Percentiles rank a stretch among this genome's conserved stretches.
Conservation (phyloP, 2,797 vertebrate genomes). For the Enteromius viviparus region DNA sequence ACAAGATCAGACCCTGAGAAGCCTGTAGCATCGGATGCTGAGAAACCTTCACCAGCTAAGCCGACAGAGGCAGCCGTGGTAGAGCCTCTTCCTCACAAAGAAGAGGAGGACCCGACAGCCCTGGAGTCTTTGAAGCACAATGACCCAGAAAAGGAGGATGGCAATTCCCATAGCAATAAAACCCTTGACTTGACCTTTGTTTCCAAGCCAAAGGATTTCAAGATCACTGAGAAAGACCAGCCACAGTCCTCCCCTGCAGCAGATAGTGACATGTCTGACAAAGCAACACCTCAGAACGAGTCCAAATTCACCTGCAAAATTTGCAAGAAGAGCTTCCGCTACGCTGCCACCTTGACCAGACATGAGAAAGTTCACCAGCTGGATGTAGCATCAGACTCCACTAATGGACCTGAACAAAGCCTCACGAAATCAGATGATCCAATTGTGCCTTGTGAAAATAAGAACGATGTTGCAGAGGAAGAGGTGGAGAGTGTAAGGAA, state of each 20-base stretch:
- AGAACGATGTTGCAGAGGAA: constrained; percentile 70
- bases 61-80: constrained; percentile 52
- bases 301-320: constrained; percentile 84
- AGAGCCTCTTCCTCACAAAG: constrained; percentile 37
- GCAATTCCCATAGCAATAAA: constrained; percentile 90
- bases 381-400: constrained; percentile 70
- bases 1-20: constrained; percentile 70
- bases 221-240: constrained; percentile 78
- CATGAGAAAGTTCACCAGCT: constrained; percentile 87
- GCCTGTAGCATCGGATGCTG: constrained; percentile 55
- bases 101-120: constrained; percentile 29
- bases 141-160: constrained; percentile 77
- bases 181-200: constrained; percentile 95
- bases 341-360: constrained; percentile 88
- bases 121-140: constrained; percentile 63
- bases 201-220: constrained; percentile 93
- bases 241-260: constrained; percentile 55
- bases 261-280: constrained; percentile 43
- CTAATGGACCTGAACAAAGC: constrained; percentile 56
- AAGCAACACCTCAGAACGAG: constrained; percentile 70
- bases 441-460: constrained; percentile 27
- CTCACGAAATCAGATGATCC: constrained; percentile 42
- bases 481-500: constrained; percentile 65
- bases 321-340: constrained; percentile 94
- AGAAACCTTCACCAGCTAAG: constrained; percentile 58